Evolutionary conservation across 2,888 invertebrate species (phyloP).

Genomic region (Galeruca laticollis): DNA sequence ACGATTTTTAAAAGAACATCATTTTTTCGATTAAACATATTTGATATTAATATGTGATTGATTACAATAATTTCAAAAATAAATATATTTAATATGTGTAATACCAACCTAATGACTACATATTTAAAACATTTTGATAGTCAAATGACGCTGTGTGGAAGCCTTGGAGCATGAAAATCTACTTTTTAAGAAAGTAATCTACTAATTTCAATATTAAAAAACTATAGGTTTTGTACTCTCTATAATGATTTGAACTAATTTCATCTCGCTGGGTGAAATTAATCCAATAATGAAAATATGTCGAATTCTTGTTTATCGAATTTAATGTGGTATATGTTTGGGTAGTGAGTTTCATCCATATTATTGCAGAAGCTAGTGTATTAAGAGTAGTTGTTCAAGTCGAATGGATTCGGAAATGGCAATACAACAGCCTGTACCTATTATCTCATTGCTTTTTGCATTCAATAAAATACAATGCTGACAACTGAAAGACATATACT

Average conservation of each 20-base stretch:
- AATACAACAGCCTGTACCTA: no score
- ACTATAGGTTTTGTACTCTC: neutral
- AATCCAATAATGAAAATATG: neutral
- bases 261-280: neutral
- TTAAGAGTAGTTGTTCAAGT: no score
- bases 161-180: neutral
- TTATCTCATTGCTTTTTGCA: no score
- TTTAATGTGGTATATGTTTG: no score
- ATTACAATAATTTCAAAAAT: neutral
- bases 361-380: no score
- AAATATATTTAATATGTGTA: neutral
- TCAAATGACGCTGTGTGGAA: neutral
- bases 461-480: no score
- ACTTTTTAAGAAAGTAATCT: neutral
- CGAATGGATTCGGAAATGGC: no score
- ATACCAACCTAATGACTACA: slow-evolving; percentile 6
- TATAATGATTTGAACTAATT: neutral
- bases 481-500: no score
- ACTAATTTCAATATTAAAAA: neutral
- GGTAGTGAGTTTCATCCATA: no score
- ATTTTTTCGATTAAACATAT: no score
- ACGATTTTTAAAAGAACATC: no score
- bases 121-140: neutral
- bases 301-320: neutral
- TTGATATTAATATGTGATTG: neutral